Evolutionary conservation across 1,140 invertebrate genomes (phyloP), one percentile per base, ranked within the genome.

Genomic region (Penaeus indicus): DNA sequence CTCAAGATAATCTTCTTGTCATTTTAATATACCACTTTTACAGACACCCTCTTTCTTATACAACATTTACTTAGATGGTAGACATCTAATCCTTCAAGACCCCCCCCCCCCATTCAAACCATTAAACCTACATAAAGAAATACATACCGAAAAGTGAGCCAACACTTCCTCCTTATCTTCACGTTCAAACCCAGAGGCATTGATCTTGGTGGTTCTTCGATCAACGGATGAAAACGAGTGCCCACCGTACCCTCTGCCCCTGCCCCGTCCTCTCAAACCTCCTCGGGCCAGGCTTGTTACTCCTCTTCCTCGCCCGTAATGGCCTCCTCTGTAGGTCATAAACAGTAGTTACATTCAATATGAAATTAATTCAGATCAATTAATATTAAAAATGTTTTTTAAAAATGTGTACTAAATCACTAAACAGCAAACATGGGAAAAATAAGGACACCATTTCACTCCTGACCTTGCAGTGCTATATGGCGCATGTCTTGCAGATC

Each of bases 121-220:
- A 86, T 10, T 67, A 21, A 7, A 91, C 63, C 38, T 60, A 47
- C 27, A 80, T 25, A 62, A 5, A 54, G 79, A 27, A 38, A 54
- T 79, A 93, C 93, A 94, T 94, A 96, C 96, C 91, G 95, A 93
- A 93, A 97, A 96, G 93, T 96, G 96, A 61, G 93, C 93, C 89
- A 96, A 91, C 84, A 96, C 94, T 86, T 95, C 95, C 32, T 94
- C 94, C 91, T 95, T 95, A 90, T 96, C 96, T 86, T 96, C 95
- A 75, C 93, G 93, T 92, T 96, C 95, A 92, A 96, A 96, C 21
- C 96, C 96, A 60, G 96, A 96, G 19, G 97, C 95, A 90, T 96
- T 94, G 77, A 97, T 93, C 91, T 96, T 95, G 1, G 96, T 96
- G 21, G 97, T 96, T 89, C 97, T 93, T 91, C 97, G 96, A 93